Conservation (phyloP, 2,113 vertebrate species). For the Anseranas semipalmata region DNA sequence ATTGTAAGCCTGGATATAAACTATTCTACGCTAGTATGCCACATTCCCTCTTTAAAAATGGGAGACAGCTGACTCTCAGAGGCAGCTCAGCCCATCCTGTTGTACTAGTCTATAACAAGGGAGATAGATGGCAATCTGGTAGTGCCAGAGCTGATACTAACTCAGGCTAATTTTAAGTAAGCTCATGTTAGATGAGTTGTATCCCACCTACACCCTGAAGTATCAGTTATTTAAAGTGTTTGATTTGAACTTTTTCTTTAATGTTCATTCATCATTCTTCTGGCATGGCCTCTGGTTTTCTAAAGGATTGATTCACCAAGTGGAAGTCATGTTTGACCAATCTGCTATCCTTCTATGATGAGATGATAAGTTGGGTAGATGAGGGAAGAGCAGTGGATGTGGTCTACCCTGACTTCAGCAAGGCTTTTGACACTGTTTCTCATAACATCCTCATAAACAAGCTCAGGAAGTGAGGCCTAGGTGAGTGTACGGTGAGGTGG, state of each 20-base stretch:
- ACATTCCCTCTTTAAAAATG: not conserved
- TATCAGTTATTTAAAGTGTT: not conserved
- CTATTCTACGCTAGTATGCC: not conserved
- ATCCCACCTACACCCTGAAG: not conserved
- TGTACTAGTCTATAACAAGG: not conserved
- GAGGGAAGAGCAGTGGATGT: too few species aligned
- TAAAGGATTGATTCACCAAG: not conserved
- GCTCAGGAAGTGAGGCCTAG: too few species aligned
- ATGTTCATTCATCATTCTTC: not conserved
- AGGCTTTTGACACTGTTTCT: too few species aligned
- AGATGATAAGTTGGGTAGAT: too few species aligned
- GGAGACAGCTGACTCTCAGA: not conserved
- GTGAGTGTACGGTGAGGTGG: too few species aligned
- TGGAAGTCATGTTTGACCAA: too few species aligned
- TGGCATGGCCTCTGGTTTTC: not conserved
- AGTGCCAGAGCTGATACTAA: not conserved
- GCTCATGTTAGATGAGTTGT: not conserved
- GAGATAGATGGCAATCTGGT: not conserved
- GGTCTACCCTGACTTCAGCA: too few species aligned
- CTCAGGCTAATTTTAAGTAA: not conserved
- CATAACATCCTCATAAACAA: too few species aligned
- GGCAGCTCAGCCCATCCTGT: not conserved
- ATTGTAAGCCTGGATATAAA: not conserved
- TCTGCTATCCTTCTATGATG: too few species aligned
- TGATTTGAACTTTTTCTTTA: not conserved